phyloP scores from a whole-genome alignment of 2,888 invertebrate genomes.

The Atethmia centrago region DNA sequence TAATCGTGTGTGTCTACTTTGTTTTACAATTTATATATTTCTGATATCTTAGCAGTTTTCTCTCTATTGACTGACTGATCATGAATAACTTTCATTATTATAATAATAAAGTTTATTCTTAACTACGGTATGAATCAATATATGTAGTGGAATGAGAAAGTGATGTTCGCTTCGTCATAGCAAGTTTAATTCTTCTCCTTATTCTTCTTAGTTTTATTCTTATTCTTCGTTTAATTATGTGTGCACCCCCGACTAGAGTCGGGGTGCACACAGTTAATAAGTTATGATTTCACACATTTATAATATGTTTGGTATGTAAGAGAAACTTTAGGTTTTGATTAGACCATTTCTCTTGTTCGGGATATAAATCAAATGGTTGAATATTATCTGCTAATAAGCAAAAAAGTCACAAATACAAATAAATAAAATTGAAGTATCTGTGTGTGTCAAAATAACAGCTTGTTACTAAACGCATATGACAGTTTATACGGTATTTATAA shows the following conservation, averaged over 20 bases:
- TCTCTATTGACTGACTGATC: constrained; percentile 15
- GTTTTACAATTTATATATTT: constrained; percentile 26
- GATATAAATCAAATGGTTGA: constrained; percentile 10
- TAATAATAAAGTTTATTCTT: constrained; percentile 19
- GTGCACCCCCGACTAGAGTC: no score
- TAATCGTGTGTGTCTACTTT: constrained; percentile 20
- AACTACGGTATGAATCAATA: not conserved
- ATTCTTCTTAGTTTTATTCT: no score
- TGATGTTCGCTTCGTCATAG: constrained; percentile 10
- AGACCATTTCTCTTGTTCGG: constrained; percentile 11
- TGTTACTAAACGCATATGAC: no score
- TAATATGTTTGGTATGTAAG: not conserved
- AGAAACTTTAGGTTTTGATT: constrained; percentile 3
- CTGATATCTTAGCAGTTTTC: constrained; percentile 43
- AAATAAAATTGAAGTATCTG: no score
- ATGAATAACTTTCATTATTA: constrained; percentile 38
- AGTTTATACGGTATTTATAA: no score
- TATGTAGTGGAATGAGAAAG: constrained; percentile 34
- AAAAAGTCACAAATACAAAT: no score
- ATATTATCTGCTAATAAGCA: not conserved
- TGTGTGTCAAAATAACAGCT: no score
- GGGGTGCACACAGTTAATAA: constrained; percentile 12
- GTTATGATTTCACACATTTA: constrained; percentile 18
- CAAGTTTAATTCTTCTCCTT: no score
- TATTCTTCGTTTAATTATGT: no score